Evolutionary conservation across 2,888 invertebrate species (phyloP).

Genomic region (Anorthoa munda): DNA sequence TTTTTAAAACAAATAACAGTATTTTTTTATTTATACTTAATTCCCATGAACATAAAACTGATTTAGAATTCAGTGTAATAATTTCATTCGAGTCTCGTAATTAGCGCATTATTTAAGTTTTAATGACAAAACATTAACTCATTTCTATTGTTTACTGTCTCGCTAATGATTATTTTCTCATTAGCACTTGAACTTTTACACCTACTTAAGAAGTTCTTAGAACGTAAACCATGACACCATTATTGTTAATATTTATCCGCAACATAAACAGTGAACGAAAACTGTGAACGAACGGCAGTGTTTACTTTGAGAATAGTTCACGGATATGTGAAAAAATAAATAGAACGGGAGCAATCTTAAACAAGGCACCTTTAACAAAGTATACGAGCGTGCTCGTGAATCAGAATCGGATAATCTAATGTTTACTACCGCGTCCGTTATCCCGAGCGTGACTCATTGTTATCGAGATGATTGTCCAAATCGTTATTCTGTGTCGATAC

Average conservation of each 20-base stretch:
- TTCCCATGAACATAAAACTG: conserved; percentile 56
- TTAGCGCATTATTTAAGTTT: conserved; percentile 43
- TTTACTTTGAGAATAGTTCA: conserved; percentile 54
- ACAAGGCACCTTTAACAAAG: conserved; percentile 39
- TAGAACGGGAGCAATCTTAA: conserved; percentile 21
- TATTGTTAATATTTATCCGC: conserved; percentile 53
- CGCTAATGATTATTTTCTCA: conserved; percentile 49
- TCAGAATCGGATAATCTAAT: conserved; percentile 62
- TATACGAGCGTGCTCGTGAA: conserved; percentile 53
- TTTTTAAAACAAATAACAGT: conserved; percentile 21
- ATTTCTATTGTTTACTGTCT: conserved; percentile 53
- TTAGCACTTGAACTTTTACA: conserved; percentile 48
- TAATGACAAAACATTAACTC: conserved; percentile 48
- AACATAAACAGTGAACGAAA: conserved; percentile 54
- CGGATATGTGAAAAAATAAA: conserved; percentile 44
- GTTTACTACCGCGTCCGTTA: conserved; percentile 62
- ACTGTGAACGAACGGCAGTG: conserved; percentile 47
- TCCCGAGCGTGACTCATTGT: conserved; percentile 60
- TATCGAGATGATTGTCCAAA: conserved; percentile 56
- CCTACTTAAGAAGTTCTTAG: conserved; percentile 57
- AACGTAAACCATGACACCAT: conserved; percentile 57
- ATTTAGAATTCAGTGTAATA: conserved; percentile 38
- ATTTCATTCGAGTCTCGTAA: conserved; percentile 24
- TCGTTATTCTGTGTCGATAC: conserved; percentile 36
- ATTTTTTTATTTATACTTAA: conserved; percentile 14